Evolutionary conservation across 2,888 invertebrate genomes (phyloP).

Genomic region (Linnaemya tessellans): DNA sequence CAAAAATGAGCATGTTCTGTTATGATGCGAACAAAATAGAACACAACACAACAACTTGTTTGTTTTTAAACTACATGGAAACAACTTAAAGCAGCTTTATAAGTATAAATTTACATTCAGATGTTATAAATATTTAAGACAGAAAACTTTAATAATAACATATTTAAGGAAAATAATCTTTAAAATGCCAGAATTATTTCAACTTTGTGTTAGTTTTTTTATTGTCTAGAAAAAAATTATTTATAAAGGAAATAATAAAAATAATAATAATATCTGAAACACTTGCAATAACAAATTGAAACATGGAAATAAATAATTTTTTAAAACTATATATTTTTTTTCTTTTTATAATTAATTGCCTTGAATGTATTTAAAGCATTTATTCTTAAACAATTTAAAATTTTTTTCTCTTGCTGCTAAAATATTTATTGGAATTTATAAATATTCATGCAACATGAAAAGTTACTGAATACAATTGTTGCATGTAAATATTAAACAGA

Average conservation of each 20-base stretch:
- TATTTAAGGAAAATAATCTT: not conserved
- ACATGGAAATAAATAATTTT: not conserved
- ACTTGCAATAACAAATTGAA: conserved; percentile 33
- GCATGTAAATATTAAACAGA: not conserved
- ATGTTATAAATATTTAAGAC: not conserved
- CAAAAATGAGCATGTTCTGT: not conserved
- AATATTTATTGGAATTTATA: conserved; percentile 6
- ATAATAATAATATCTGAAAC: not conserved
- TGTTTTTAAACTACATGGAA: not conserved
- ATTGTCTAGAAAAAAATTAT: not conserved
- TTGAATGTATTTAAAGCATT: conserved; percentile 20
- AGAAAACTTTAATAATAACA: too few relatives aligned
- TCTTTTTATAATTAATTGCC: conserved; percentile 12
- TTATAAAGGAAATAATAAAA: not conserved
- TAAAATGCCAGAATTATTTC: not conserved
- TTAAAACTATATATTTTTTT: conserved; percentile 20
- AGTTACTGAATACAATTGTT: conserved; percentile 8
- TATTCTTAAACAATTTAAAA: conserved; percentile 17
- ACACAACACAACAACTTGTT: too few relatives aligned
- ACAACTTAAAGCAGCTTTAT: not conserved
- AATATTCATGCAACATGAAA: not conserved
- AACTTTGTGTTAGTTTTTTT: too few relatives aligned
- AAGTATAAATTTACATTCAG: not conserved
- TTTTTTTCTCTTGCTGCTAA: not conserved
- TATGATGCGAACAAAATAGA: not conserved